phyloP scores from a whole-genome alignment of 2,797 vertebrate species.

The Aplochiton taeniatus region DNA sequence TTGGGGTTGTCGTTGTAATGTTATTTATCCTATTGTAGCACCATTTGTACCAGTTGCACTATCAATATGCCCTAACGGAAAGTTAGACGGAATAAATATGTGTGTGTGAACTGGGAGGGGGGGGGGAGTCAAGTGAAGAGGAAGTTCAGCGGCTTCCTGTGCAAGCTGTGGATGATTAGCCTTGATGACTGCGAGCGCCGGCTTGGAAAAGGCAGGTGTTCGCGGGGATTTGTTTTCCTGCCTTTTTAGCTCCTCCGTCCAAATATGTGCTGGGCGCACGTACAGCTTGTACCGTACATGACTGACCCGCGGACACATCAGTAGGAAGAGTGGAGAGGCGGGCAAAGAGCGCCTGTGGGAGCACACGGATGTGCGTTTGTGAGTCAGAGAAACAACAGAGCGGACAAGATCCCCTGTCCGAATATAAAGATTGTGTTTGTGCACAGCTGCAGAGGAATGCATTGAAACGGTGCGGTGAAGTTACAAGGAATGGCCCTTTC shows the following conservation, averaged over 20 bases:
- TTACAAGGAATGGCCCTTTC: too few species aligned
- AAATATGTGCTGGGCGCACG: conserved; percentile 24
- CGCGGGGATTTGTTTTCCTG: conserved; percentile 41
- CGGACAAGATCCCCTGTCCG: too few species aligned
- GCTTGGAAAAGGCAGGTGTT: conserved; percentile 55
- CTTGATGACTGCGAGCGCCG: conserved; percentile 60
- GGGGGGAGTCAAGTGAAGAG: conserved; percentile 77
- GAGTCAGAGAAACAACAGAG: not conserved
- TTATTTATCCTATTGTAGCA: too few species aligned
- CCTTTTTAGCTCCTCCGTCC: conserved; percentile 16
- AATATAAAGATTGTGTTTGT: too few species aligned
- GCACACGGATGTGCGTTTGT: not conserved
- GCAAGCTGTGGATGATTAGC: conserved; percentile 69
- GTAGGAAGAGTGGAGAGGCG: conserved; percentile 8
- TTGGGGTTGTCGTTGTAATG: too few species aligned
- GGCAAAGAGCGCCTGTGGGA: not conserved
- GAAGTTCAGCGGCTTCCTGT: conserved; percentile 74
- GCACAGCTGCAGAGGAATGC: too few species aligned
- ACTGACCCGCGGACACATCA: conserved; percentile 13
- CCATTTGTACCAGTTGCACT: conserved; percentile 56
- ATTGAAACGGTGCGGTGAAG: too few species aligned
- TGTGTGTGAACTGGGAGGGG: conserved; percentile 72
- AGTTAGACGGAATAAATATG: conserved; percentile 59
- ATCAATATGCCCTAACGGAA: conserved; percentile 35
- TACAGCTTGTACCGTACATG: conserved; percentile 23